A percentile compares a stretch with the other conserved stretches of the same genome.
phyloP scores from a whole-genome alignment of 2,888 invertebrate genomes.

The Prosopocoilus inquinatus region DNA sequence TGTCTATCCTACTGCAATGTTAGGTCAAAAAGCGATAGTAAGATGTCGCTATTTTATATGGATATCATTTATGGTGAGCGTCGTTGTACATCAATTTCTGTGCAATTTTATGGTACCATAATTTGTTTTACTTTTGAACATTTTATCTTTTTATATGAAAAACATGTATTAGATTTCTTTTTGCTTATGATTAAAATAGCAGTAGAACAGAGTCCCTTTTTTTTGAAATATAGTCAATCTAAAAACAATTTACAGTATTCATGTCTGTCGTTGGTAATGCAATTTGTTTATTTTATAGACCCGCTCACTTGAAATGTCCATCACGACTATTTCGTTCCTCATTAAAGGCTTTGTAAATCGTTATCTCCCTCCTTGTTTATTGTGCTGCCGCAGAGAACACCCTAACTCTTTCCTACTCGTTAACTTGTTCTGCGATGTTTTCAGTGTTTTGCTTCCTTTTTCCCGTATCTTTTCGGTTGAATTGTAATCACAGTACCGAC shows the following conservation, averaged over 20 bases:
- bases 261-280: conserved; percentile 43
- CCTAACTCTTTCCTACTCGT: conserved; percentile 24
- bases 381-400: conserved; percentile 17
- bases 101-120: too few species aligned
- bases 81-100: too few species aligned
- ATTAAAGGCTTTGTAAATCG: conserved; percentile 65
- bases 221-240: conserved; percentile 33
- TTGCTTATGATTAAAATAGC: neutral
- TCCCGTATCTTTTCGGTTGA: conserved; percentile 35
- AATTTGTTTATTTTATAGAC: conserved; percentile 42
- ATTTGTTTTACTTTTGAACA: too few species aligned
- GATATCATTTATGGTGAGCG: too few species aligned
- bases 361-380: conserved; percentile 21
- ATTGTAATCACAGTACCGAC: conserved; percentile 29
- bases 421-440: conserved; percentile 30
- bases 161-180: too few species aligned
- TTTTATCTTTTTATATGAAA: too few species aligned
- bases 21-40: too few species aligned
- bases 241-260: conserved; percentile 46
- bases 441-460: conserved; percentile 32
- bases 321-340: conserved; percentile 64
- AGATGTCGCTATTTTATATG: too few species aligned
- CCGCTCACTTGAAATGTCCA: conserved; percentile 63
- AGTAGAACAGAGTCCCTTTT: conserved; percentile 5
- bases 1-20: too few species aligned